Conservation (phyloP, 1,140 invertebrate species). For the Daktulosphaira vitifoliae region DNA sequence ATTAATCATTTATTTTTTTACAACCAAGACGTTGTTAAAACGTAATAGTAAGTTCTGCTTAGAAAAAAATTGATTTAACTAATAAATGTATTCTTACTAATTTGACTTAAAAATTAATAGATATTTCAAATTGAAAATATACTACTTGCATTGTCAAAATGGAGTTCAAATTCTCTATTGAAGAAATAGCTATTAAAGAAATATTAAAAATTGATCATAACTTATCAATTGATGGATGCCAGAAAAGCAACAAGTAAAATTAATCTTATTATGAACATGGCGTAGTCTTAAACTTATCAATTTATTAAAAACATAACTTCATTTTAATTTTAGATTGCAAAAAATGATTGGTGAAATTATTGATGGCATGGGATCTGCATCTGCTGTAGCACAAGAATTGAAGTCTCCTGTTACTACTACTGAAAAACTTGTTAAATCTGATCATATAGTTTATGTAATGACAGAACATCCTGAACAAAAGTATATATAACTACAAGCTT, state of each 20-base stretch:
- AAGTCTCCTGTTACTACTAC: conserved; percentile 60
- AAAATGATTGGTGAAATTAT: conserved; percentile 45
- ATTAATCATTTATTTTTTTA: no score
- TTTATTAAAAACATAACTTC: neutral
- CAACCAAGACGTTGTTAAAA: no score
- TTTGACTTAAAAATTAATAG: no score
- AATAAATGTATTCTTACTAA: no score
- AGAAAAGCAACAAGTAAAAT: neutral
- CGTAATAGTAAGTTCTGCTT: no score
- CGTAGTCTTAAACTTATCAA: neutral
- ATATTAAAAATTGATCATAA: neutral
- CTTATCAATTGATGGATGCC: neutral
- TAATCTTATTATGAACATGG: neutral
- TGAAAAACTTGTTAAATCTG: conserved; percentile 56
- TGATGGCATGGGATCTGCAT: conserved; percentile 60
- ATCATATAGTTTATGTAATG: conserved; percentile 58
- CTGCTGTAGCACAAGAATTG: conserved; percentile 60
- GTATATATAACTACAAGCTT: neutral
- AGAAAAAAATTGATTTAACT: no score
- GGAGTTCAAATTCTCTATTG: neutral
- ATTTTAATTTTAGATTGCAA: neutral
- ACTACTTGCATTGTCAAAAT: neutral
- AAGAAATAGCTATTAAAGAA: neutral
- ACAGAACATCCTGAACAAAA: conserved; percentile 34
- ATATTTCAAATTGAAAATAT: no score